Percentiles rank a stretch among this genome's conserved stretches.
Evolutionary conservation across 2,113 vertebrate genomes (phyloP).

Genomic region (Tupaia tana): DNA sequence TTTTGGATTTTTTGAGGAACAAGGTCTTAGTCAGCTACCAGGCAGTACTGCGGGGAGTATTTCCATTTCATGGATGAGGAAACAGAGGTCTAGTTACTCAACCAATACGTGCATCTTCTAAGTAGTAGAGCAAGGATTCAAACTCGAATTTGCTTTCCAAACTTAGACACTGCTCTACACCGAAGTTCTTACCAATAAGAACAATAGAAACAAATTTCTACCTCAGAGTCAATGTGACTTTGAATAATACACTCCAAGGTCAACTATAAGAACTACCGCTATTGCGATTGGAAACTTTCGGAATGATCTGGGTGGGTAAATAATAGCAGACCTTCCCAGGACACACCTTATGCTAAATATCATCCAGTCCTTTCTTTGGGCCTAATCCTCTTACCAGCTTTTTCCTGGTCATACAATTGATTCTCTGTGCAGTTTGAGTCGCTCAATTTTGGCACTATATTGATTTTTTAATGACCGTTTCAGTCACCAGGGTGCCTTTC

Average conservation of each 20-base stretch:
- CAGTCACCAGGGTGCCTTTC: slow-evolving; percentile 7
- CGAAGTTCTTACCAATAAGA: not conserved
- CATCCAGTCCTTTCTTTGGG: not conserved
- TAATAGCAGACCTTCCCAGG: not conserved
- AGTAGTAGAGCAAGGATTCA: not conserved
- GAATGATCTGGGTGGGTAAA: not conserved
- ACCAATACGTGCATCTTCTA: not conserved
- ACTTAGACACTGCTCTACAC: not conserved
- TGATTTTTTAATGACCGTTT: not conserved
- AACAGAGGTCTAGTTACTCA: not conserved
- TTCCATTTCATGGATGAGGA: not conserved
- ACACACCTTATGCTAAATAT: not conserved
- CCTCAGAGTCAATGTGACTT: not conserved
- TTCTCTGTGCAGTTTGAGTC: not conserved
- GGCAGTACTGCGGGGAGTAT: not conserved
- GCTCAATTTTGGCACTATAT: not conserved
- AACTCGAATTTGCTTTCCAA: not conserved
- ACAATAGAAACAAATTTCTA: not conserved
- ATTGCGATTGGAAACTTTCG: not conserved
- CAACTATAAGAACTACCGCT: not conserved
- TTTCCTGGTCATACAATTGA: not conserved
- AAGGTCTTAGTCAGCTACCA: not conserved
- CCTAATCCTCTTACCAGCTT: not conserved
- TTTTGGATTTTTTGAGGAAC: not conserved
- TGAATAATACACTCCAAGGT: not conserved